Conservation (phyloP, 2,888 invertebrate genomes). For the Laspeyria flexula region DNA sequence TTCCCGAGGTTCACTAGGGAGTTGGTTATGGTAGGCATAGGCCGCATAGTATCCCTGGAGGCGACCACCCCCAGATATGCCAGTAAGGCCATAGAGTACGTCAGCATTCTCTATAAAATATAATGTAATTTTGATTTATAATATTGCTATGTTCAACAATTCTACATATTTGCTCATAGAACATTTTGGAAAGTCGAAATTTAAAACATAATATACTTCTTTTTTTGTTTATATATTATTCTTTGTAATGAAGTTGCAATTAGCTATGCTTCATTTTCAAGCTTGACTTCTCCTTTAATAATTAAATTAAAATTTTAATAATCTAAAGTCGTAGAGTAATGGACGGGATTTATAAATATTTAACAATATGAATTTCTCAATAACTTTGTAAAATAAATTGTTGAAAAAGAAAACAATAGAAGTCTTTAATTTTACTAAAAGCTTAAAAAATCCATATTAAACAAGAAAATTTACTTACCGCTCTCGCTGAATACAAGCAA, state of each 20-base stretch:
- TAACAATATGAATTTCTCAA: too few relatives aligned
- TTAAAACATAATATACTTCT: too few relatives aligned
- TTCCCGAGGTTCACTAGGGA: constrained; percentile 78
- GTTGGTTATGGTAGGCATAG: constrained; percentile 66
- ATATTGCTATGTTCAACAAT: neutral
- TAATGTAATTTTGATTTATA: neutral
- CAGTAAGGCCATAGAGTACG: constrained; percentile 34
- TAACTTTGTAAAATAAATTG: neutral
- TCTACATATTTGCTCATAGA: too few relatives aligned
- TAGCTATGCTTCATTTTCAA: too few relatives aligned
- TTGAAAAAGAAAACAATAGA: neutral
- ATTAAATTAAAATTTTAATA: too few relatives aligned
- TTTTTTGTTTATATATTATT: too few relatives aligned
- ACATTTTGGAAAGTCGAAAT: neutral
- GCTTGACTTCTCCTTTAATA: too few relatives aligned
- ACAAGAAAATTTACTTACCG: constrained; percentile 49
- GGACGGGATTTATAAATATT: too few relatives aligned
- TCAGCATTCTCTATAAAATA: constrained; percentile 46
- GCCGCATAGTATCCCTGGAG: constrained; percentile 53
- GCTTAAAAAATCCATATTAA: neutral
- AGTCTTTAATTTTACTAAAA: neutral
- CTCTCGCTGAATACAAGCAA: constrained; percentile 37
- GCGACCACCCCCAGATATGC: constrained; percentile 43
- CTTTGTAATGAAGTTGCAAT: too few relatives aligned
- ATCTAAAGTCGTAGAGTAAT: too few relatives aligned